A percentile compares a stretch with the other conserved stretches of the same genome.
These are phyloP conservation scores for Philereme vetulata DNA, from an alignment of 2,888 invertebrate species.

Conservation along the genomic window DNA sequence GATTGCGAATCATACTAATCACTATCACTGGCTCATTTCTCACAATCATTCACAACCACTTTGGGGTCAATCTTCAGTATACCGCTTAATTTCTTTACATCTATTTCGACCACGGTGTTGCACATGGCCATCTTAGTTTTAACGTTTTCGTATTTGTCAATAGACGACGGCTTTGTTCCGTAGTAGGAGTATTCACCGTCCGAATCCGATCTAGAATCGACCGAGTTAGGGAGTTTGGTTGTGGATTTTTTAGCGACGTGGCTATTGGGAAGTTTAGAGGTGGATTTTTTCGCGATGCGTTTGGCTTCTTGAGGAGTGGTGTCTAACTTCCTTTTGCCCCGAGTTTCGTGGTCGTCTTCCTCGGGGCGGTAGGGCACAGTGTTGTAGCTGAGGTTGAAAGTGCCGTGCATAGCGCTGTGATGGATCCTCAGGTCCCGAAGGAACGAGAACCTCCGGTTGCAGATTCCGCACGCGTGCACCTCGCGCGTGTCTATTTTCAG, in stretches of 20 bases:
- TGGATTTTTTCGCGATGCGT: slow-evolving; percentile 61
- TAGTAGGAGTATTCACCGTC: slow-evolving; percentile 75
- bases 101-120: slow-evolving; percentile 71
- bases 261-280: slow-evolving; percentile 58
- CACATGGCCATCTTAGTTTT: slow-evolving; percentile 80
- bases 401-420: slow-evolving; percentile 47
- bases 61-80: slow-evolving; percentile 78
- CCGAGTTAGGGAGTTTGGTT: slow-evolving; percentile 60
- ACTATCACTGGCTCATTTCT: slow-evolving; percentile 19
- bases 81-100: slow-evolving; percentile 77
- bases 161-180: slow-evolving; percentile 62
- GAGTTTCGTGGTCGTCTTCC: slow-evolving; percentile 27
- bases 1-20: neutral
- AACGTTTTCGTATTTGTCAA: slow-evolving; percentile 67
- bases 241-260: slow-evolving; percentile 79
- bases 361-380: slow-evolving; percentile 36
- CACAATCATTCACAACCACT: slow-evolving; percentile 70
- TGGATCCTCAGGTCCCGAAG: slow-evolving; percentile 55
- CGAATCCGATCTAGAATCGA: slow-evolving; percentile 31
- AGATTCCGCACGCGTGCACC: slow-evolving; percentile 48
- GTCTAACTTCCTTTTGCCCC: slow-evolving; percentile 34
- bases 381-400: slow-evolving; percentile 43
- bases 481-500: slow-evolving; percentile 46
- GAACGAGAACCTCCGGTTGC: slow-evolving; percentile 50
- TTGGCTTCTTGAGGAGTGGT: slow-evolving; percentile 30